Evolutionary conservation across 92 coral and sea anemone genomes (phyloP).

Genomic region (Phymanthus crucifer): DNA sequence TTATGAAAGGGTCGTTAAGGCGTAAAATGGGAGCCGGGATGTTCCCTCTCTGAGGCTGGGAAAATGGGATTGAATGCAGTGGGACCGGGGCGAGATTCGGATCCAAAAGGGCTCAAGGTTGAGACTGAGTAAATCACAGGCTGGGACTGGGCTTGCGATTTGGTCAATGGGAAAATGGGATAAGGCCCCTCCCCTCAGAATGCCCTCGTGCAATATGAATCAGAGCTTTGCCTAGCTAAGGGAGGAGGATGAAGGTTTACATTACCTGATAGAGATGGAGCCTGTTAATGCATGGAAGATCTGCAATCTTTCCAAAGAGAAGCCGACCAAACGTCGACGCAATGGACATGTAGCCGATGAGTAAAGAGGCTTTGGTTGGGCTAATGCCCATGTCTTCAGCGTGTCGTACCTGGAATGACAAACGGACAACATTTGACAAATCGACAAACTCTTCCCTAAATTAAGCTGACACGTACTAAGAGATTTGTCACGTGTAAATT

Average conservation of each 20-base stretch:
- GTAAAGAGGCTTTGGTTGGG: constrained; percentile 82
- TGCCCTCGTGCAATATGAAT: too few relatives aligned
- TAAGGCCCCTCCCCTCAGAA: too few relatives aligned
- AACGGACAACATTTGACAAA: background rate
- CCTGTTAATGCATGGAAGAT: constrained; percentile 68
- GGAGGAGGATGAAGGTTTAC: background rate
- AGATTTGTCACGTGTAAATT: background rate
- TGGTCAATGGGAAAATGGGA: too few relatives aligned
- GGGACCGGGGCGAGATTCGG: too few relatives aligned
- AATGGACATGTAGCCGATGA: constrained; percentile 82
- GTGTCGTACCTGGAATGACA: constrained; percentile 72
- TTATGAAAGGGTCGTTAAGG: too few relatives aligned
- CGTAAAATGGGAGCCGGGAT: too few relatives aligned
- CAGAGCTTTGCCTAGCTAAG: too few relatives aligned
- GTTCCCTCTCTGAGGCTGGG: too few relatives aligned
- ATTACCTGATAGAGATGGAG: constrained; percentile 68
- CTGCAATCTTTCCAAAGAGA: constrained; percentile 79
- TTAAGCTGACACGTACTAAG: background rate
- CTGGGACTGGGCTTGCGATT: too few relatives aligned
- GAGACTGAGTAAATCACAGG: too few relatives aligned
- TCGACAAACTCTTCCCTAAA: background rate
- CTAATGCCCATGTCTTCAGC: constrained; percentile 78
- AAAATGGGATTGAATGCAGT: too few relatives aligned
- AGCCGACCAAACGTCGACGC: constrained; percentile 83
- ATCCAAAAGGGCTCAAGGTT: too few relatives aligned